Conservation (phyloP, 1,140 invertebrate species). For the Pseudomyrmex sp. region DNA sequence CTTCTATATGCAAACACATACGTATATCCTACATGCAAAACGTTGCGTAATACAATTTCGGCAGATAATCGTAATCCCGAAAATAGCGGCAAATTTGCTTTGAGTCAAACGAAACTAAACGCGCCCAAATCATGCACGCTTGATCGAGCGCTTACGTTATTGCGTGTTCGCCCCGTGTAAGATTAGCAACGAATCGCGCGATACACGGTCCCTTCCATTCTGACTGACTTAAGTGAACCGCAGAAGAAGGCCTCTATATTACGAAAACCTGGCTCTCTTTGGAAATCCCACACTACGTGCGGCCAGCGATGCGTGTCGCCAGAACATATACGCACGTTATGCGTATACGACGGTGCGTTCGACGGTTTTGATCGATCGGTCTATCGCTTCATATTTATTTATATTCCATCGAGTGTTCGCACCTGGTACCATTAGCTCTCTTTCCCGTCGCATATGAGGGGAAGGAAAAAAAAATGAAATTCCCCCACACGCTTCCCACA, state of each 20-base stretch:
- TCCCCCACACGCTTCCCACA: background rate
- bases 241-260: background rate
- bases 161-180: conserved; percentile 12
- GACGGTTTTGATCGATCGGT: conserved; percentile 77
- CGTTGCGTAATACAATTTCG: conserved; percentile 10
- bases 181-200: conserved; percentile 60
- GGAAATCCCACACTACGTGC: conserved; percentile 34
- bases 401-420: conserved; percentile 74
- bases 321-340: conserved; percentile 38
- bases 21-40: background rate
- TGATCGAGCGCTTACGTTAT: conserved; percentile 47
- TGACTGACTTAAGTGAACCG: conserved; percentile 28
- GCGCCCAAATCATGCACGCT: conserved; percentile 19
- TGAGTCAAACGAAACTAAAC: conserved; percentile 12
- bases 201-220: background rate
- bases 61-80: background rate
- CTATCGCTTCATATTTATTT: conserved; percentile 75
- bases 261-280: conserved; percentile 16
- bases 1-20: background rate
- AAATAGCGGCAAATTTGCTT: conserved; percentile 17
- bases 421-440: conserved; percentile 74
- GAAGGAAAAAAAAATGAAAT: conserved; percentile 68
- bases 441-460: conserved; percentile 61
- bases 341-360: conserved; percentile 13
- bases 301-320: conserved; percentile 70